A percentile compares a stretch with the other conserved stretches of the same genome.
These are phyloP conservation scores for Argyresthia goedartella DNA, from an alignment of 2,888 invertebrate species.

Conservation along the genomic window DNA sequence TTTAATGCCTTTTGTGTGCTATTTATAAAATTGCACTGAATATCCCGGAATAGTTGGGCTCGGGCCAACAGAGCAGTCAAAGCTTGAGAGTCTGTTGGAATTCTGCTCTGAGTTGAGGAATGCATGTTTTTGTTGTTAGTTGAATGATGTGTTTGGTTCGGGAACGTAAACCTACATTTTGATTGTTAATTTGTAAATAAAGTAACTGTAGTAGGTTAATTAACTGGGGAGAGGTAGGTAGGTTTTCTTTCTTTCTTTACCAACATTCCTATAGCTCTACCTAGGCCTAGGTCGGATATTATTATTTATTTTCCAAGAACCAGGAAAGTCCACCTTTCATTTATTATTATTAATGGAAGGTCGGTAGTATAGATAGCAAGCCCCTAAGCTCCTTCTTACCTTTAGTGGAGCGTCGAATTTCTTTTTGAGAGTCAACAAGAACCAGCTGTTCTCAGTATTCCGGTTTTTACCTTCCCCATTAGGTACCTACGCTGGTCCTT, in stretches of 20 bases:
- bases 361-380: no score
- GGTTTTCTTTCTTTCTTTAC: no score
- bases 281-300: no score
- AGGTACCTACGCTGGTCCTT: neutral
- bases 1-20: constrained; percentile 24
- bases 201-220: neutral
- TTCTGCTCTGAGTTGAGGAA: constrained; percentile 33
- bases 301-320: no score
- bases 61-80: constrained; percentile 45
- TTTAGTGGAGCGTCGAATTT: no score
- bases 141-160: neutral
- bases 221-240: no score
- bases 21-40: constrained; percentile 33
- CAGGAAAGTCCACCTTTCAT: no score
- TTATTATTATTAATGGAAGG: no score
- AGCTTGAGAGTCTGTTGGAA: constrained; percentile 17
- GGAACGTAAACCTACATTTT: no score
- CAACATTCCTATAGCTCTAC: no score
- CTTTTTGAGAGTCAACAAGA: no score
- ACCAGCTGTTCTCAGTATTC: neutral
- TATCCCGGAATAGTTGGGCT: constrained; percentile 56
- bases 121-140: neutral
- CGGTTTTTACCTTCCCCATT: neutral
- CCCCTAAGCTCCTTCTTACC: no score
- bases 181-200: neutral